Conservation (phyloP, 2,113 vertebrate species). For the Ictidomys tridecemlineatus region DNA sequence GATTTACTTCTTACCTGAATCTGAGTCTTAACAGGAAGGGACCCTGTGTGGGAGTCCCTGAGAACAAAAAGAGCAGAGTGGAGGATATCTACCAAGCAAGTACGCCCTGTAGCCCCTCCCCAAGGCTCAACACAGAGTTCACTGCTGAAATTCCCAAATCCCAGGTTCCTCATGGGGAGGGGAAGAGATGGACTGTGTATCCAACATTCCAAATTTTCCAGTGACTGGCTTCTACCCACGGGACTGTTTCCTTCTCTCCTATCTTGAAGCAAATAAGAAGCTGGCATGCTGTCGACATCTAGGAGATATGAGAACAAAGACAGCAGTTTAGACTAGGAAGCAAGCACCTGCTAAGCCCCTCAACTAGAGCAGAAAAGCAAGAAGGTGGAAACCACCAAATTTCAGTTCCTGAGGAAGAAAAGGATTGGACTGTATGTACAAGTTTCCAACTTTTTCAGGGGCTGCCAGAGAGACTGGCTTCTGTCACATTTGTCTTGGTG, state of each 20-base stretch:
- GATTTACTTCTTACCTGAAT: neutral
- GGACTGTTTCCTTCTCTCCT: no score
- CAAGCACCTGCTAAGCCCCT: neutral
- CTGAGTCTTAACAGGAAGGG: neutral
- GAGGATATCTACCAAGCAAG: neutral
- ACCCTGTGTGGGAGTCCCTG: neutral
- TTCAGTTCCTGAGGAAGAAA: neutral
- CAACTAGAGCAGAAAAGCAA: no score
- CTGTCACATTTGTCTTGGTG: neutral
- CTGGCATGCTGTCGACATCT: no score
- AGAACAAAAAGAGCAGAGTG: neutral
- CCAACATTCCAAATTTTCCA: neutral
- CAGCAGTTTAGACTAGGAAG: neutral
- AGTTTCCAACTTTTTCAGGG: neutral
- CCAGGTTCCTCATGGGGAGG: neutral
- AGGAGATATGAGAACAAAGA: neutral
- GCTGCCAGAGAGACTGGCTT: neutral
- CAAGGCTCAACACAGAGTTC: neutral
- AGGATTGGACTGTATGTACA: neutral
- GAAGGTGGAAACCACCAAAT: neutral
- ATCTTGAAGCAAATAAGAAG: neutral
- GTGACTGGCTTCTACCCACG: neutral
- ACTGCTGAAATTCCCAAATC: neutral
- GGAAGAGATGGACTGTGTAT: no score
- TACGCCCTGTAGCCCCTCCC: neutral